phyloP scores from a whole-genome alignment of 1,140 invertebrate species.

The Drosophila insularis region DNA sequence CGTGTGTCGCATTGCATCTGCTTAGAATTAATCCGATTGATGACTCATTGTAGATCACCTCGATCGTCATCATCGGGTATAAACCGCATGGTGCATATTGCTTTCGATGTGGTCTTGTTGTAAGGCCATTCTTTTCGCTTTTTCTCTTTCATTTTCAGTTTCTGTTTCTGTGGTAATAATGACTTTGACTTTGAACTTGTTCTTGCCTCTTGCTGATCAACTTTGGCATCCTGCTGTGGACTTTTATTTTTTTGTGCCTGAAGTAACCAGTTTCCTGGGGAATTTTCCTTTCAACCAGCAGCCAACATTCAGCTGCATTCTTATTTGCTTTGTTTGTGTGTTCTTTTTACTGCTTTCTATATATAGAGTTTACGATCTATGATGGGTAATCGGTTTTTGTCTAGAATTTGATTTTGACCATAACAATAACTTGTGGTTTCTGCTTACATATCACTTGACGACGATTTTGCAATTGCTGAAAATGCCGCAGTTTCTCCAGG shows the following conservation, averaged over 20 bases:
- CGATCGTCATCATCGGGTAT: not conserved
- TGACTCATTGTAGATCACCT: conserved; percentile 28
- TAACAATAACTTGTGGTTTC: not conserved
- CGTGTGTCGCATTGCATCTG: not conserved
- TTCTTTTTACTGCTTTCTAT: conserved; percentile 12
- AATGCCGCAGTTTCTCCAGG: conserved; percentile 53
- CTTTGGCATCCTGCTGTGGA: conserved; percentile 18
- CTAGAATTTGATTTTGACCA: conserved; percentile 7
- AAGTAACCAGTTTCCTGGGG: conserved; percentile 16
- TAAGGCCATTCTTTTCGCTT: conserved; percentile 26
- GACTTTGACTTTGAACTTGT: conserved; percentile 38
- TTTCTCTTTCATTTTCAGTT: conserved; percentile 2
- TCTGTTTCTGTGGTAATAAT: conserved; percentile 21
- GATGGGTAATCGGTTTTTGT: not conserved
- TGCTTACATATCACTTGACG: conserved; percentile 58
- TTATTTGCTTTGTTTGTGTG: not conserved
- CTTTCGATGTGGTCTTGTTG: conserved; percentile 39
- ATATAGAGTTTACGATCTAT: conserved; percentile 15
- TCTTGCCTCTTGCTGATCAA: conserved; percentile 16
- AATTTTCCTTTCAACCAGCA: conserved; percentile 35
- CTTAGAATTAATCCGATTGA: not conserved
- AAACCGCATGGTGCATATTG: conserved; percentile 46
- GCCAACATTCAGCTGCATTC: conserved; percentile 16
- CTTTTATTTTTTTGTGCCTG: conserved; percentile 1
- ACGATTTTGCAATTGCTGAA: conserved; percentile 50